phyloP scores from a whole-genome alignment of 2,113 vertebrate species.

The Petrocephalus microphthalmus region DNA sequence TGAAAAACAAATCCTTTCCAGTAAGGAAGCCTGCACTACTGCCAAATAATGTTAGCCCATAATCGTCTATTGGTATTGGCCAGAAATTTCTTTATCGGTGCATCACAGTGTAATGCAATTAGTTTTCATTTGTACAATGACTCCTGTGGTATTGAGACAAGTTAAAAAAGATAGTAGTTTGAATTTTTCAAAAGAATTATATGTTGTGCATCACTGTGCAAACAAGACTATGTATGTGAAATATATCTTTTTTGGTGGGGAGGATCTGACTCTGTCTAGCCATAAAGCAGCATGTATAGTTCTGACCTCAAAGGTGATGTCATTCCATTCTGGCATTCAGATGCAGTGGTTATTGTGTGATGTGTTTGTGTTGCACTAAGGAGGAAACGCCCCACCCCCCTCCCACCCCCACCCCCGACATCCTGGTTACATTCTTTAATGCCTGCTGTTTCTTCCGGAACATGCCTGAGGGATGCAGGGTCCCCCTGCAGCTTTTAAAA shows the following conservation, averaged over 20 bases:
- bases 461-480: not conserved
- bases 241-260: not conserved
- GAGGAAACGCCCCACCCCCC: not conserved
- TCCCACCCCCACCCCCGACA: not conserved
- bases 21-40: not conserved
- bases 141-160: not conserved
- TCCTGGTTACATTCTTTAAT: not conserved
- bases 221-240: not conserved
- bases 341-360: not conserved
- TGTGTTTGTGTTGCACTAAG: constrained; percentile 15
- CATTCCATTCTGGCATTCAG: not conserved
- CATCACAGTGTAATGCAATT: not conserved
- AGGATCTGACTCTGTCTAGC: not conserved
- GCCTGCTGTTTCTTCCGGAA: constrained; percentile 16
- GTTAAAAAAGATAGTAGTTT: not conserved
- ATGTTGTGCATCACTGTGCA: not conserved
- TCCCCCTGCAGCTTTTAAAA: not conserved
- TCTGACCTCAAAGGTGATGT: not conserved
- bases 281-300: not conserved
- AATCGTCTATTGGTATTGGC: not conserved
- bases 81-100: not conserved
- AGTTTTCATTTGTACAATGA: not conserved
- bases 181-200: not conserved
- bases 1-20: not conserved
- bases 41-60: not conserved